Base-by-base conservation (phyloP, 2,888 invertebrate species). In the Cristatella mucedo region DNA sequence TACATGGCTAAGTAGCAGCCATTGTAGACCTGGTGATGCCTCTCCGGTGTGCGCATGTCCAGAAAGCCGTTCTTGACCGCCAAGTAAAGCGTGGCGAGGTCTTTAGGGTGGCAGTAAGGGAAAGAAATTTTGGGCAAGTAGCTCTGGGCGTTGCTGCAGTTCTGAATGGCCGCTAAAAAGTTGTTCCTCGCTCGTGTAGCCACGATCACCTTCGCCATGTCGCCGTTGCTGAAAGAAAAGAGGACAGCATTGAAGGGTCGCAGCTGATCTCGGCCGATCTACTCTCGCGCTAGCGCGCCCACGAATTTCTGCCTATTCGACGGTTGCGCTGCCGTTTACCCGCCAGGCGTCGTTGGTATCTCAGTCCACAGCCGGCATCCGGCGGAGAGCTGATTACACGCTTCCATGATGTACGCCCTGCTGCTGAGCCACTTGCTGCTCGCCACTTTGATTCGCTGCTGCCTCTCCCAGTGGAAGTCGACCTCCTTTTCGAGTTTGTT, bases 101-200 rank as follows among this genome's bases (percentile, higher is more conserved):
- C 72, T 11, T 60, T 59, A 22, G 62, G 61, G 16, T 61, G 66
- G 40, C 68, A 71, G 51, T 72, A 73, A 1, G 72, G 72, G 49
- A 73, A 71, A 33, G 62, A 51, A n/a, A 72, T 68, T 44, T 66
- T 67, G 24, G 59, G 56, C 29, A 72, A 54, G 47, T 71, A 71
- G 19, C 62, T 52, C 43, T 71, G 67, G 26, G 70, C 68, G 9
- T 62, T 68, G 41, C 61, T 58, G 7, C 73, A 59, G 49, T 73
- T 72, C 50, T 71, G 71, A n/a, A 59, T 59, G 2, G 71, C 70
- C 1, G 72, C 71, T 5, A 71, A 61, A 36, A 72, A 56, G 53
- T 72, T 71, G 54, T 72, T 72, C 18, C 72, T 51, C 0, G 67
- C 62, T 50, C 71, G 70, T 2, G 71, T 71, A 1, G 70, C 70